Base-by-base conservation (phyloP, 2,113 vertebrate species). In the Nannobrachium achirus region DNA sequence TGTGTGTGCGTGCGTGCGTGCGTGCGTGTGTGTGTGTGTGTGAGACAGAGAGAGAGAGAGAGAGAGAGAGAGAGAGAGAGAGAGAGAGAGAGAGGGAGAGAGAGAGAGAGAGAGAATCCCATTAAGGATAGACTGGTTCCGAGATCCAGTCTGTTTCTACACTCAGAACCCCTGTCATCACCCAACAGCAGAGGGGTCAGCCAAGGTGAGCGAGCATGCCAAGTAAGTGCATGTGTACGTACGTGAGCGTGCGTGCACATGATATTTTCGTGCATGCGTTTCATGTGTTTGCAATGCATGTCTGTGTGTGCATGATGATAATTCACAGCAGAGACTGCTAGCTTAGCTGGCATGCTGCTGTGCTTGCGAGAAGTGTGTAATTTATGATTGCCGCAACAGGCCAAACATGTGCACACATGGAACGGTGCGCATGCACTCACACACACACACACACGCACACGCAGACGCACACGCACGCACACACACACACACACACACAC, bases 161-260 rank as follows among this genome's bases (percentile, higher is more conserved):
- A 61, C 68, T 64, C 56, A 53, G 46, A 62, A 75, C 57, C 56
- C 66, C 64, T 72, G 66, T 80, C 74, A 73, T 69, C 79, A 61
- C 65, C 61, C 44, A 56, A n/a, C 40, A 55, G 16, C 6, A 38
- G 18, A 65, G 40, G 25, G 61, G 41, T 76, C 63, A 76, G 78
- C 68, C 74, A 71, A 62, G 76, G 61, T 75, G 56, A 81, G 41
- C 25, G 64, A 67, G 78, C 75, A 75, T 56, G 77, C 55, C 14
- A 75, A 68, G 25, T 48, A 18, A 20, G 39, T 52, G 41, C 14
- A 14, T 50, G 4, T 72, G 41, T 76, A 55, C 49, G 13, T 18
- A 25, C 9, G 9, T 51, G 18, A 4, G 44, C 46, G 46, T 56
- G 18, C 10, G 52, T 25, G 52, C 11, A 6, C 9, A 11, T 56